Conservation (phyloP, 1,140 invertebrate genomes). For the Papilio xuthus region DNA sequence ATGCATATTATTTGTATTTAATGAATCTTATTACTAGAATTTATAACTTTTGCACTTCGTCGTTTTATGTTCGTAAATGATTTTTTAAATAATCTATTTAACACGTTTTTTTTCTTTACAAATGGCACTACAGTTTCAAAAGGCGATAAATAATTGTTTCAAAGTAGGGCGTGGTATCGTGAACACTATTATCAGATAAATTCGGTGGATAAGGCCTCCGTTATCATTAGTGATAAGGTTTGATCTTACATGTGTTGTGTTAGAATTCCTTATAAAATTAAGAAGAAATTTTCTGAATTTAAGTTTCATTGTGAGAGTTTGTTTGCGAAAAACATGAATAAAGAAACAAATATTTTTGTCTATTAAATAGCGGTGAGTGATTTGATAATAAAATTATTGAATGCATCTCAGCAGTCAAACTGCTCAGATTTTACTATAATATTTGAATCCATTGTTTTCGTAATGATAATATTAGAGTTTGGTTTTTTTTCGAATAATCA, state of each 20-base stretch:
- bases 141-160: conserved; percentile 33
- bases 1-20: neutral
- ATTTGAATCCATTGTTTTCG: conserved; percentile 15
- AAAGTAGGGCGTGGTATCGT: conserved; percentile 35
- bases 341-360: conserved; percentile 3
- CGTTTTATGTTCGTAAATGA: neutral
- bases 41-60: neutral
- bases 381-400: conserved; percentile 12
- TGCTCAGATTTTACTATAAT: conserved; percentile 8
- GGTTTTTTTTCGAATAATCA: conserved; percentile 15
- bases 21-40: no score
- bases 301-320: neutral
- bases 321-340: neutral
- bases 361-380: conserved; percentile 14
- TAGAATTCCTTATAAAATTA: conserved; percentile 14
- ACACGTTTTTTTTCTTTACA: neutral
- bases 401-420: neutral
- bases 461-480: conserved; percentile 8
- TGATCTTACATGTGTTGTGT: conserved; percentile 48
- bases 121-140: conserved; percentile 2
- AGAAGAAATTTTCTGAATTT: neutral
- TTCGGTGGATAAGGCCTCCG: conserved; percentile 58
- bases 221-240: conserved; percentile 64
- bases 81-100: neutral
- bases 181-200: conserved; percentile 59